Evolutionary conservation across 2,888 invertebrate genomes (phyloP), one percentile per base, ranked within the genome.

Genomic region (Parapristionchus giblindavisi): DNA sequence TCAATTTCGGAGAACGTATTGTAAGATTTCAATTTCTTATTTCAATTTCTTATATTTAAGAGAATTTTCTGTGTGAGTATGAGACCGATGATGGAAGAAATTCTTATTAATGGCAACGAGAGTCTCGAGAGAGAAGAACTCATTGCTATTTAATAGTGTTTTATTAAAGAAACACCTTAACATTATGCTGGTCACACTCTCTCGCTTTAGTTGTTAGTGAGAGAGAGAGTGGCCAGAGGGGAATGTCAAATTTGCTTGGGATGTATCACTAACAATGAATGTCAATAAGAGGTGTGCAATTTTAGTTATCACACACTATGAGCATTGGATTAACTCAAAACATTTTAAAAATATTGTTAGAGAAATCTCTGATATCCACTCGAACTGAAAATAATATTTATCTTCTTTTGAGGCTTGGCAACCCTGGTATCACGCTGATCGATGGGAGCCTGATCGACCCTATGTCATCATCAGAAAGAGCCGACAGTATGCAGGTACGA

Each of bases 361-460:
- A 14, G 8, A 43, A 43, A 43, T 43, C 17, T 43, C 17, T 14
- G 11, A 43, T 14, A 43, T 14, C 17, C 8, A 43, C 17, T 43
- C 43, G 11, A 14, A 43, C 17, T 43, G 43, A 43, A 43, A 14
- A 17, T 17, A 43, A 43, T 1, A n/a, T n/a, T n/a, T n/a, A n/a
- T n/a, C n/a, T n/a, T n/a, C n/a, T n/a, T 61, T 61, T 40, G 75
- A 83, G 77, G 83, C 81, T 34, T 86, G 85, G 79, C 86, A 86
- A 61, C 85, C 86, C 36, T 86, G 86, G 86, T 87, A 87, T 75
- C 85, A 86, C 66, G 84, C 85, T 0, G 86, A 85, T 75, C 76
- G 86, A 51, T 87, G 86, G 86, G 80, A 85, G 61, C 77, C 78
- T 48, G 83, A 78, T 8, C 77, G 79, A 38, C 87, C 86, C 0